Evolutionary conservation across 2,797 vertebrate genomes (phyloP).

Genomic region (Eupleurogrammus muticus): DNA sequence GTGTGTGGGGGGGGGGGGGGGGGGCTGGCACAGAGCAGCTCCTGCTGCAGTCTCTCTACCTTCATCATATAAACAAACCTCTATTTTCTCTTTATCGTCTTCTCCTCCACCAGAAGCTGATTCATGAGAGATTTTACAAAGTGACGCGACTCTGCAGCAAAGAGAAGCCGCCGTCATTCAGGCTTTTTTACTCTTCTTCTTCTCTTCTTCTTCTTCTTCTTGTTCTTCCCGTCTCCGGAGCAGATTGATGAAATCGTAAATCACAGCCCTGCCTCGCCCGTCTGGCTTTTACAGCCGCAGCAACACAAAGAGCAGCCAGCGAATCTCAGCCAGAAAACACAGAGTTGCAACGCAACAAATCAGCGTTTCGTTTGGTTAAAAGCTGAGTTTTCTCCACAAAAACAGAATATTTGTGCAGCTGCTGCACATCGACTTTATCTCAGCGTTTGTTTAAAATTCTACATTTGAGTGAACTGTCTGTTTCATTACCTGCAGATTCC

Average conservation of each 20-base stretch:
- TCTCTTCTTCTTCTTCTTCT: too few relatives aligned
- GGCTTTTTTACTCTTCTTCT: slow-evolving; percentile 21
- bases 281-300: slow-evolving; percentile 56
- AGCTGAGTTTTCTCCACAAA: background rate
- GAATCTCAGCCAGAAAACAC: slow-evolving; percentile 7
- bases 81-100: background rate
- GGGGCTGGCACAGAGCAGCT: too few relatives aligned
- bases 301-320: slow-evolving; percentile 34
- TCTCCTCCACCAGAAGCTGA: slow-evolving; percentile 9
- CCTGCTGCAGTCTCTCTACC: background rate
- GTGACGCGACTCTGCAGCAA: slow-evolving; percentile 31
- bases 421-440: too few relatives aligned
- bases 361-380: background rate
- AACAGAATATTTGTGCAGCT: too few relatives aligned
- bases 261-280: slow-evolving; percentile 51
- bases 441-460: too few relatives aligned
- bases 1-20: slow-evolving; percentile 3
- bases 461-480: too few relatives aligned
- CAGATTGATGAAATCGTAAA: slow-evolving; percentile 73
- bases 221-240: too few relatives aligned
- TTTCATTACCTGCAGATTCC: too few relatives aligned
- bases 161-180: slow-evolving; percentile 36
- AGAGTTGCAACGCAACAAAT: slow-evolving; percentile 9
- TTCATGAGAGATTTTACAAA: slow-evolving; percentile 23
- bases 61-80: background rate